Conservation (phyloP, 2,888 invertebrate genomes). For the Argyresthia albistria region DNA sequence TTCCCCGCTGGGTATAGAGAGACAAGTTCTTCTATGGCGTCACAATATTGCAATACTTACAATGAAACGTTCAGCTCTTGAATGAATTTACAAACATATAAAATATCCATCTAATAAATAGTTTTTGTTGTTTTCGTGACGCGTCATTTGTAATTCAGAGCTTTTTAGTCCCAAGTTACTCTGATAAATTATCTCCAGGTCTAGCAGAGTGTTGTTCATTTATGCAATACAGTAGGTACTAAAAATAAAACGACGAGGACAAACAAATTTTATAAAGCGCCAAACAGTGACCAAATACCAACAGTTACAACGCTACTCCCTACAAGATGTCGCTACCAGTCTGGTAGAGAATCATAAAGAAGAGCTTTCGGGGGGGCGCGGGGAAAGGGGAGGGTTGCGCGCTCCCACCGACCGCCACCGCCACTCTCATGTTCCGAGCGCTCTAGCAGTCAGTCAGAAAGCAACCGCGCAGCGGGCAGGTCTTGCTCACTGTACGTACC, state of each 20-base stretch:
- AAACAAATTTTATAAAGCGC: too few species aligned
- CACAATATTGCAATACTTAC: not conserved
- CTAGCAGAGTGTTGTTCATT: too few species aligned
- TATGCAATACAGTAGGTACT: too few species aligned
- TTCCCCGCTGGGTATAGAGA: constrained; percentile 20
- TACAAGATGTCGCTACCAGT: constrained; percentile 34
- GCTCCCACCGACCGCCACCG: constrained; percentile 59
- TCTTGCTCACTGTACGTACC: constrained; percentile 39
- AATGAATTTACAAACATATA: not conserved
- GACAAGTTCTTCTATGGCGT: constrained; percentile 21
- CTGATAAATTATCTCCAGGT: too few species aligned
- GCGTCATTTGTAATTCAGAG: not conserved
- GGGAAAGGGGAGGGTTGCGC: constrained; percentile 47
- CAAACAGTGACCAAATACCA: too few species aligned
- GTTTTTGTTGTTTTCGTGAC: not conserved
- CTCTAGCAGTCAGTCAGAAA: constrained; percentile 58
- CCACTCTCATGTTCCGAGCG: constrained; percentile 54
- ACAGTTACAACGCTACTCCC: constrained; percentile 23
- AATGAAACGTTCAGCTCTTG: not conserved
- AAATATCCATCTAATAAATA: not conserved
- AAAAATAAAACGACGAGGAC: too few species aligned
- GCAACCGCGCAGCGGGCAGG: constrained; percentile 49
- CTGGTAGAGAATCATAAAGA: constrained; percentile 1
- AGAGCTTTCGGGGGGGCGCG: constrained; percentile 39
- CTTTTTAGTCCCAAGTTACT: not conserved